Base-by-base conservation (phyloP, 2,797 vertebrate species). In the Darevskia nairensis region DNA sequence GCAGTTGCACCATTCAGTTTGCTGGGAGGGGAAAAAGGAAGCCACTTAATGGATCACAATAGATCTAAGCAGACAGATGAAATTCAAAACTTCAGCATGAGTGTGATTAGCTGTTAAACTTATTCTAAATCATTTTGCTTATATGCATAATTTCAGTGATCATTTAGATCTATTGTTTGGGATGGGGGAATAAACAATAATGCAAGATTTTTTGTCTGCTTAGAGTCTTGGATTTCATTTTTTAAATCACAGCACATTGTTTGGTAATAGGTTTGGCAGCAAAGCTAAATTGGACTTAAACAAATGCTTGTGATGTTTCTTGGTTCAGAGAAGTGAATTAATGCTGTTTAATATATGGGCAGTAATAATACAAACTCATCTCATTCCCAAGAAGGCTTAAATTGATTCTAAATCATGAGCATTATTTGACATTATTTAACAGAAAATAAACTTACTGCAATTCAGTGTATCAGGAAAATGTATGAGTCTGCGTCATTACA, bases 1-100 rank as follows among this genome's bases (percentile, higher is more conserved):
- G 96, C 97, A 96, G 94, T 96, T 97, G 96, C 95, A 96, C 96
- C 96, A 97, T 97, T 97, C 97, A 97, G 97, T 97, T 97, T 96
- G 97, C 97, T 94, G 72, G 68, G 23, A 2, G 39, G 15, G 6
- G 21, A 17, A 35, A 97, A 97, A 96, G 96, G 97, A 97, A 97
- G 97, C 97, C 97, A 97, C 97, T 97, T 97, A 97, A 96, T 96
- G 96, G 96, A 96, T 97, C 96, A 97, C 97, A 97, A 97, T 97
- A 96, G 96, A 97, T 97, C 96, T 96, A 96, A 96, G 96, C 96
- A 97, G 97, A 97, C 96, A 96, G 96, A 97, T 96, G 97, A 97
- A 97, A 97, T 96, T 96, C 96, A 97, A 97, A 96, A 97, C 96
- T 96, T 96, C 85, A 90, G 94, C 94, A 93, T 95, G 95, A 95